Base-by-base conservation (phyloP, 2,797 vertebrate species). In the Danio jaintianensis region DNA sequence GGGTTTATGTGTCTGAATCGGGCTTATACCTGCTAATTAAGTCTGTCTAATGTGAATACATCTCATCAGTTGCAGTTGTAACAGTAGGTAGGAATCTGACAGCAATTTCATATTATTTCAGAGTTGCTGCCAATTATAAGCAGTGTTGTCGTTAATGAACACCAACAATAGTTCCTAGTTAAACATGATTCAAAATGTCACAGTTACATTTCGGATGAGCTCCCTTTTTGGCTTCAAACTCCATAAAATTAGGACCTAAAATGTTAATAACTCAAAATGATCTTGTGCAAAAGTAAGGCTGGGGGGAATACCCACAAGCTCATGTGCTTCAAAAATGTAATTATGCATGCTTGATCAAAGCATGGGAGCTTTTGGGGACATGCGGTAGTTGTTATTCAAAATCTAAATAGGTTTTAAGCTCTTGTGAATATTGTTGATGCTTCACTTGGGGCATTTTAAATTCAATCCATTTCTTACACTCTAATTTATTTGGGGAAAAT, bases 11-110 rank as follows among this genome's bases (percentile, higher is more conserved):
- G 66, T 50, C 29, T 50, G 55, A 4, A 18, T 67, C 4, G 36
- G 48, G 16, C 75, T 52, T 15, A 38, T 64, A 64, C 73, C 59
- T 42, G 73, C 50, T 67, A 52, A 52, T 58, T 15, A 9, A 1
- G 38, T 50, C 38, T 29, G 48, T 53, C 38, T 66, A 5, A 20
- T 43, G 36, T 53, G 66, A 52, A 79, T 59, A 38, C 45, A 78
- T 42, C n/a, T 70, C 66, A 78, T 78, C 66, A 69, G 43, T 40
- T 77, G 16, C 50, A 29, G 7, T 38, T 68, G 18, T 78, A 64
- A 69, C 12, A 16, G 22, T 8, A 38, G 40, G 22, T 8, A 38
- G 40, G 10, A 47, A 36, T 63, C 22, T 15, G 12, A 75, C 18
- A 43, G 18, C 10, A 56, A 59, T 73, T 63, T 52, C 38, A 22